Conservation (phyloP, 2,113 vertebrate species). For the Nematolebias whitei region DNA sequence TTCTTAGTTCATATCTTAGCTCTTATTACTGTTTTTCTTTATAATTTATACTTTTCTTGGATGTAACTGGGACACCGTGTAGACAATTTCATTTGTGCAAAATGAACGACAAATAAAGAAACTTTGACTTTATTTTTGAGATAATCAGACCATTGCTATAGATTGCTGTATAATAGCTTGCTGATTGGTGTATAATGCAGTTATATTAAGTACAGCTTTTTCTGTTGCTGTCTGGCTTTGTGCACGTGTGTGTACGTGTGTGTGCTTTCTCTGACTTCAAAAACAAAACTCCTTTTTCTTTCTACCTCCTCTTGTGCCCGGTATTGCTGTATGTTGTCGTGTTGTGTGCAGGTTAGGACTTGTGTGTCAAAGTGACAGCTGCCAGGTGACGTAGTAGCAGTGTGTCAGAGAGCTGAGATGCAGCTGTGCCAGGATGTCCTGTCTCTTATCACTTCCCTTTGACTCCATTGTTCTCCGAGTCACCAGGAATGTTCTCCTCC, state of each 20-base stretch:
- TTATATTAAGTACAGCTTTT: no score
- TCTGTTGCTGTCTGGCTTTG: no score
- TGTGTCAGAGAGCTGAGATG: constrained; percentile 14
- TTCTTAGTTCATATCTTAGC: no score
- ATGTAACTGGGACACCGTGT: no score
- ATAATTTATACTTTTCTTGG: no score
- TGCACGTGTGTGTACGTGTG: neutral
- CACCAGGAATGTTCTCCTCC: constrained; percentile 18
- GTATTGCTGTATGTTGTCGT: neutral
- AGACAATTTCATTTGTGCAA: no score
- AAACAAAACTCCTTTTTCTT: neutral
- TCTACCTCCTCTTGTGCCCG: neutral
- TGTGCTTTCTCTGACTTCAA: neutral
- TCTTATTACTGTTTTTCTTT: no score
- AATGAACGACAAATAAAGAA: no score
- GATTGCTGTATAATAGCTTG: no score
- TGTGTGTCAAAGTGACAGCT: constrained; percentile 25
- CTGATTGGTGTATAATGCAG: no score
- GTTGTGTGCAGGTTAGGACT: neutral
- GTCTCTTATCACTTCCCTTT: constrained; percentile 67
- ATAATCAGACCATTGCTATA: no score
- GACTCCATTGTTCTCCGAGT: constrained; percentile 64
- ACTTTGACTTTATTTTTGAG: no score
- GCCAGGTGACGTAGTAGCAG: constrained; percentile 25
- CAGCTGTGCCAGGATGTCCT: constrained; percentile 63